Percentiles rank a stretch among this genome's conserved stretches.
Evolutionary conservation across 2,113 vertebrate species (phyloP).

Genomic region (Romanogobio albipinnatus): DNA sequence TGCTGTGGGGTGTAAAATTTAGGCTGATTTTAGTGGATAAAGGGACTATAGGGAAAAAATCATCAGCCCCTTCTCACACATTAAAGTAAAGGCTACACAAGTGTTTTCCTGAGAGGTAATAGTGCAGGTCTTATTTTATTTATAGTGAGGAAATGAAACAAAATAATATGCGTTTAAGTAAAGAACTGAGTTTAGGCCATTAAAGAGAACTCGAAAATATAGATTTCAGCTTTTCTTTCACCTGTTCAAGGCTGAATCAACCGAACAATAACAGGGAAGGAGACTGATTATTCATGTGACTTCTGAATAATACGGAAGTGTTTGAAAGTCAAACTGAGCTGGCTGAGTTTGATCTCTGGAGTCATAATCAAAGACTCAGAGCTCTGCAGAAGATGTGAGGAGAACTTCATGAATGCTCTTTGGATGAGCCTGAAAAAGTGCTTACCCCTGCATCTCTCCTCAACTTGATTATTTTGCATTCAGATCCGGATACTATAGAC

Average conservation of each 20-base stretch:
- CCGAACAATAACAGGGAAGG: not conserved
- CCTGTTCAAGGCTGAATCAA: not conserved
- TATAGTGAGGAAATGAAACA: not conserved
- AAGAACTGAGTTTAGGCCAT: too few relatives aligned
- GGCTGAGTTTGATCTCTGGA: conserved; percentile 32
- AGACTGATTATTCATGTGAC: conserved; percentile 13
- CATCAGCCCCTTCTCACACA: conserved; percentile 28
- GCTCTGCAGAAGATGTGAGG: conserved; percentile 39
- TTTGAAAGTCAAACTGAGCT: conserved; percentile 31
- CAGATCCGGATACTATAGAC: conserved; percentile 16
- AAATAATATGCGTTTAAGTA: not conserved
- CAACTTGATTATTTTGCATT: conserved; percentile 39
- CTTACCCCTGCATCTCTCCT: conserved; percentile 47
- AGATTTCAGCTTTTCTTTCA: not conserved
- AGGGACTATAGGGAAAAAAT: conserved; percentile 51
- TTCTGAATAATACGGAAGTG: conserved; percentile 8
- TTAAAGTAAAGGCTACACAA: conserved; percentile 37
- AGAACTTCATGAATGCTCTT: conserved; percentile 29
- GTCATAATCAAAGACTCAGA: conserved; percentile 47
- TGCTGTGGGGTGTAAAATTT: conserved; percentile 56
- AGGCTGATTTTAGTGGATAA: conserved; percentile 50
- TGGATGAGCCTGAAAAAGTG: conserved; percentile 33
- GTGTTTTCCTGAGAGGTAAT: conserved; percentile 6
- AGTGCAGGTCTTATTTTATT: not conserved
- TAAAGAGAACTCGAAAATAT: not conserved